These are phyloP conservation scores for Caenorhabditis sp. DNA, from an alignment of 2,888 invertebrate species.

Conservation along the genomic window DNA sequence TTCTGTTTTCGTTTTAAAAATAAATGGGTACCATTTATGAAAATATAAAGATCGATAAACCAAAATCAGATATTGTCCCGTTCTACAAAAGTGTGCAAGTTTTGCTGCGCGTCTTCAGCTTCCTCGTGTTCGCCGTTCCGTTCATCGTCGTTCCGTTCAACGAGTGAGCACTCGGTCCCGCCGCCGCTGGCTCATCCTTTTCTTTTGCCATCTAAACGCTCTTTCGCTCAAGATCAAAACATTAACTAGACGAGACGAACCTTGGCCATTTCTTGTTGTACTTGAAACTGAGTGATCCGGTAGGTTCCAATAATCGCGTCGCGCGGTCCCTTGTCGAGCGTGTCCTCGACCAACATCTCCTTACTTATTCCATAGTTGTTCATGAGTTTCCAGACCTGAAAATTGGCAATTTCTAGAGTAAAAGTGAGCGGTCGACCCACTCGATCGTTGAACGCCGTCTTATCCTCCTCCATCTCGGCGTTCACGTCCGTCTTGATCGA, in stretches of 20 bases:
- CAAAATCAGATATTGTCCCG: no score
- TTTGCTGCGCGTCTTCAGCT: slow-evolving; percentile 69
- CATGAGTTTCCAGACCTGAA: slow-evolving; percentile 61
- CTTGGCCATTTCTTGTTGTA: slow-evolving; percentile 70
- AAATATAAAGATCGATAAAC: no score
- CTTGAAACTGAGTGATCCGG: slow-evolving; percentile 83
- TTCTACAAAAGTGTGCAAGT: slow-evolving; percentile 68
- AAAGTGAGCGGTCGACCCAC: slow-evolving; percentile 16
- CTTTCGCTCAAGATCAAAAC: no score
- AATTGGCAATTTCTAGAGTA: neutral
- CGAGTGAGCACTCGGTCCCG: neutral
- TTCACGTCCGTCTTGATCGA: slow-evolving; percentile 77
- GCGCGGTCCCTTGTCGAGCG: slow-evolving; percentile 82
- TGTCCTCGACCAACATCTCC: slow-evolving; percentile 82
- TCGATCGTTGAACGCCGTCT: slow-evolving; percentile 61
- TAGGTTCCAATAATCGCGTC: slow-evolving; percentile 85
- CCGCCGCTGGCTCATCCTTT: slow-evolving; percentile 6
- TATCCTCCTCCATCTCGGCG: slow-evolving; percentile 74
- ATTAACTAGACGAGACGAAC: no score
- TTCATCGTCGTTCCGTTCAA: slow-evolving; percentile 13
- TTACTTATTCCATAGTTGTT: slow-evolving; percentile 82
- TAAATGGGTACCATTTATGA: no score
- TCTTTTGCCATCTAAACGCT: neutral
- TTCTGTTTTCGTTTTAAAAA: no score
- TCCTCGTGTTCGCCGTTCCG: slow-evolving; percentile 14